Percentiles rank a stretch among this genome's conserved stretches.
These are phyloP conservation scores for Scopus umbretta DNA, from an alignment of 2,113 vertebrate genomes.

Conservation along the genomic window DNA sequence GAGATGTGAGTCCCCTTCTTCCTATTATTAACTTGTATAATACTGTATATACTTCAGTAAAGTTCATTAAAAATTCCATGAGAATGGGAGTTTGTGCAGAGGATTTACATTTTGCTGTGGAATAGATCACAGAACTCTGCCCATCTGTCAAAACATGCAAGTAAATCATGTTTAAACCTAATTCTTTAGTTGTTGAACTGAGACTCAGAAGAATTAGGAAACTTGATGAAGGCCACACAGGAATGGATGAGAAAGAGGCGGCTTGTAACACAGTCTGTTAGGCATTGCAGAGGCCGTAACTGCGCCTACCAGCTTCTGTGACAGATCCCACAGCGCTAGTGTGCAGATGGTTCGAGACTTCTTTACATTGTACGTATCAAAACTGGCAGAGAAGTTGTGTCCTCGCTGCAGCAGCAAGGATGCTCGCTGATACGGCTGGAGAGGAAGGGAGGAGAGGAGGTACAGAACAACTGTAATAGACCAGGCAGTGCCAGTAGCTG, in stretches of 20 bases:
- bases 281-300: background rate
- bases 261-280: background rate
- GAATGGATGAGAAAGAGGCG: background rate
- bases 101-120: background rate
- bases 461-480: background rate
- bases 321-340: background rate
- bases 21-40: background rate
- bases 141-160: background rate
- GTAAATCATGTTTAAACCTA: background rate
- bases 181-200: background rate
- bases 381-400: background rate
- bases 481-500: background rate
- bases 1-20: background rate
- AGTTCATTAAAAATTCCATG: background rate
- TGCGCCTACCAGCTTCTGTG: background rate
- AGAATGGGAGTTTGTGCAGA: background rate
- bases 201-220: background rate
- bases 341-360: background rate
- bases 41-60: background rate
- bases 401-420: background rate
- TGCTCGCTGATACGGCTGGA: background rate
- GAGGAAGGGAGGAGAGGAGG: background rate
- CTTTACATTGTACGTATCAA: accelerated
- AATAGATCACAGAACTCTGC: background rate
- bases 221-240: background rate